Percentiles rank a stretch among this genome's conserved stretches.
Evolutionary conservation across 2,888 invertebrate species (phyloP).

Genomic region (Troglohyphantes excavatus): DNA sequence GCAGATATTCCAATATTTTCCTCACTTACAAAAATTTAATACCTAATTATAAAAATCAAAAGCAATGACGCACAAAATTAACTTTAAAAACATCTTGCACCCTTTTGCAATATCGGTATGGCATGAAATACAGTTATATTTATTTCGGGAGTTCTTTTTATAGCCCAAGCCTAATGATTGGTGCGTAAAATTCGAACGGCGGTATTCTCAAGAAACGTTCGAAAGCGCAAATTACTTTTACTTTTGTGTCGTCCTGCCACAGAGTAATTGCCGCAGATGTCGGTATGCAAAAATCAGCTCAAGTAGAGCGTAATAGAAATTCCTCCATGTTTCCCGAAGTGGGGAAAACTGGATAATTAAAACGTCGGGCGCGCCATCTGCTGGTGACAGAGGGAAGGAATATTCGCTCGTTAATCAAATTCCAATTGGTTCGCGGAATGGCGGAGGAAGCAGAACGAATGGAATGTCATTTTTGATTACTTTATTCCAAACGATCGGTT

Average conservation of each 20-base stretch:
- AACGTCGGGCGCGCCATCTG: conserved; percentile 67
- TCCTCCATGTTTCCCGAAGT: conserved; percentile 23
- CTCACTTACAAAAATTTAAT: too few relatives aligned
- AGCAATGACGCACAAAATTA: too few relatives aligned
- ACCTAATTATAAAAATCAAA: too few relatives aligned
- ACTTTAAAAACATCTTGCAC: too few relatives aligned
- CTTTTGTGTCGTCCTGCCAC: conserved; percentile 32
- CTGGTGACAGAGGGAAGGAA: conserved; percentile 62
- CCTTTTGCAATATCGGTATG: too few relatives aligned
- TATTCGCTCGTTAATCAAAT: conserved; percentile 73
- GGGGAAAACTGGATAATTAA: conserved; percentile 67
- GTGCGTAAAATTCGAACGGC: background rate
- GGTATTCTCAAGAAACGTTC: background rate
- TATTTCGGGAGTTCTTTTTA: background rate
- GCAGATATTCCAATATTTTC: too few relatives aligned
- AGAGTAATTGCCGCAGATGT: conserved; percentile 38
- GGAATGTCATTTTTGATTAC: conserved; percentile 63
- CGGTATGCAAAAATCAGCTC: conserved; percentile 47
- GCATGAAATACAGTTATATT: too few relatives aligned
- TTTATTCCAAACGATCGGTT: conserved; percentile 51
- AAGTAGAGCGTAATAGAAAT: conserved; percentile 50
- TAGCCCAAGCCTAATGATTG: background rate
- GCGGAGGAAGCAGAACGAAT: conserved; percentile 51
- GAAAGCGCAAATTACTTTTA: conserved; percentile 38
- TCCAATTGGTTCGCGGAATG: conserved; percentile 59